These are phyloP conservation scores for Phymorhynchus buccinoides DNA, from an alignment of 1,140 invertebrate species.

Conservation along the genomic window DNA sequence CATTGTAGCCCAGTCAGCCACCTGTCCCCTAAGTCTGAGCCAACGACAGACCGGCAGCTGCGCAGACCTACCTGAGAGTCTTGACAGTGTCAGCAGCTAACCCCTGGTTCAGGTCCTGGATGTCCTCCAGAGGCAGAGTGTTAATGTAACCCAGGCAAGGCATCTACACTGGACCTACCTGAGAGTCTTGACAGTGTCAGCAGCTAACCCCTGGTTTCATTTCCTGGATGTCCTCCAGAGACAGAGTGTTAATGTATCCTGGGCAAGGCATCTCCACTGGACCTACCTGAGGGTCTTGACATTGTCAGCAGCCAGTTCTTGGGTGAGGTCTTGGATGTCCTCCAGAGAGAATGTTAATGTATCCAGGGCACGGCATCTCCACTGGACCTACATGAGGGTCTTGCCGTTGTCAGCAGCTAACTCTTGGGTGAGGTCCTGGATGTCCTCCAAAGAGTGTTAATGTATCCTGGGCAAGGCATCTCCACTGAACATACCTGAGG, in stretches of 20 bases:
- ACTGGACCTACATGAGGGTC: too few relatives aligned
- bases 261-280: too few relatives aligned
- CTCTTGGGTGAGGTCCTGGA: slow-evolving; percentile 81
- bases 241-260: too few relatives aligned
- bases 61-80: too few relatives aligned
- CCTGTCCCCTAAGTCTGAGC: too few relatives aligned
- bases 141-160: too few relatives aligned
- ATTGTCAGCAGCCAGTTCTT: slow-evolving; percentile 78
- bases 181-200: slow-evolving; percentile 78
- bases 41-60: too few relatives aligned
- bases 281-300: slow-evolving; percentile 78
- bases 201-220: slow-evolving; percentile 79
- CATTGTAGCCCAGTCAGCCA: too few relatives aligned
- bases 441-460: slow-evolving; percentile 78
- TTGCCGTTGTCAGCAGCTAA: slow-evolving; percentile 77
- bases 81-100: slow-evolving; percentile 77
- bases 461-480: too few relatives aligned
- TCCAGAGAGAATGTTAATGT: too few relatives aligned
- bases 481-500: slow-evolving; percentile 80
- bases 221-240: slow-evolving; percentile 78
- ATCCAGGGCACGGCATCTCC: too few relatives aligned
- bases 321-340: slow-evolving; percentile 80
- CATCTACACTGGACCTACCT: slow-evolving; percentile 81
- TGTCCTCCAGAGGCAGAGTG: slow-evolving; percentile 78
- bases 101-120: slow-evolving; percentile 81